phyloP scores from a whole-genome alignment of 2,888 invertebrate genomes.

The Spodoptera picta region DNA sequence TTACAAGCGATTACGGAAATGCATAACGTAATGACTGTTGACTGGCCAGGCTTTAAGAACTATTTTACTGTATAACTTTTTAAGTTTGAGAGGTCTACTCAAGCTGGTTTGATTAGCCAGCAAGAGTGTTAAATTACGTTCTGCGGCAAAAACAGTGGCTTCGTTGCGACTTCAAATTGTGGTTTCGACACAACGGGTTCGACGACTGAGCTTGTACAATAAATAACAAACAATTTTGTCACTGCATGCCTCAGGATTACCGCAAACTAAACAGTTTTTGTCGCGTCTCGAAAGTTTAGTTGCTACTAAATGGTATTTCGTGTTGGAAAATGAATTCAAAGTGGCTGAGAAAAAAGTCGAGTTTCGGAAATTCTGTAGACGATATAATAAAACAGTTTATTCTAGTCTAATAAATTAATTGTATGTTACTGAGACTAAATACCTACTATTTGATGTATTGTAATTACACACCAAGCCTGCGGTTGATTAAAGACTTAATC shows the following conservation, averaged over 20 bases:
- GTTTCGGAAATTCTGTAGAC: too few species aligned
- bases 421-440: too few species aligned
- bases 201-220: constrained; percentile 67
- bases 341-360: too few species aligned
- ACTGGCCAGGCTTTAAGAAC: constrained; percentile 19
- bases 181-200: constrained; percentile 70
- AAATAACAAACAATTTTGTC: constrained; percentile 62
- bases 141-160: constrained; percentile 69
- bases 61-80: background rate
- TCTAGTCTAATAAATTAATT: too few species aligned
- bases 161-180: constrained; percentile 65
- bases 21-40: constrained; percentile 36
- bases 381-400: too few species aligned
- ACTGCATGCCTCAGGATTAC: constrained; percentile 45
- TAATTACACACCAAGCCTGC: background rate
- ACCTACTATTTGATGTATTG: too few species aligned
- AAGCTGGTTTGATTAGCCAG: constrained; percentile 63
- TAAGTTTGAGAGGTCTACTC: constrained; percentile 28
- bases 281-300: constrained; percentile 31
- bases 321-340: constrained; percentile 1
- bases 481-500: background rate
- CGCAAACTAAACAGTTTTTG: constrained; percentile 42
- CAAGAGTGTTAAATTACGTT: constrained; percentile 70
- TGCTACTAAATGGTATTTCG: constrained; percentile 2
- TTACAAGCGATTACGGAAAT: constrained; percentile 51